phyloP scores from a whole-genome alignment of 2,113 vertebrate species.

The Daphoenositta chrysoptera region DNA sequence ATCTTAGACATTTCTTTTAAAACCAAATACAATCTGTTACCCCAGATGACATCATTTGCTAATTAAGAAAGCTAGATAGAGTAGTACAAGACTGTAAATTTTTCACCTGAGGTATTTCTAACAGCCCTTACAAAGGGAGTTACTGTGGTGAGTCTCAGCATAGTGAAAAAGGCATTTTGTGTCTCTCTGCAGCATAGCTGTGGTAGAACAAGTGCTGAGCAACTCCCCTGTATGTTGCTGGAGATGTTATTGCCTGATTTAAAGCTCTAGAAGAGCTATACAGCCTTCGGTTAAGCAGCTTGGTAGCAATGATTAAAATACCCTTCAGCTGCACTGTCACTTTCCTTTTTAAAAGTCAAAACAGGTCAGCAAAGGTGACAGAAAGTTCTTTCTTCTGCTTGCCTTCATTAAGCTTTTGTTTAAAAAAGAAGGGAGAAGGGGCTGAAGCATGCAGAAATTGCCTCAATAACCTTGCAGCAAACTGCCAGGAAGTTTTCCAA shows the following conservation, averaged over 20 bases:
- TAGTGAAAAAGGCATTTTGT: not conserved
- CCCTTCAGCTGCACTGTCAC: slow-evolving; percentile 2
- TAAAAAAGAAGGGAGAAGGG: not conserved
- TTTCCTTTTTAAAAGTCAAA: slow-evolving; percentile 39
- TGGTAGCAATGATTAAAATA: slow-evolving; percentile 7
- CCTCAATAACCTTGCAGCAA: slow-evolving; percentile 46
- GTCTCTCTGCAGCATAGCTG: not conserved
- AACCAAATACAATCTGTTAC: not conserved
- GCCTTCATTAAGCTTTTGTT: slow-evolving; percentile 36
- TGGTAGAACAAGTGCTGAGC: not conserved
- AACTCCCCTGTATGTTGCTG: not conserved
- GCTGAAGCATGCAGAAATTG: slow-evolving; percentile 25
- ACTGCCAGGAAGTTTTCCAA: slow-evolving; percentile 49
- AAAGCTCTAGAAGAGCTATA: not conserved
- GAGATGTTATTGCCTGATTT: not conserved
- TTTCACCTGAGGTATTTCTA: not conserved
- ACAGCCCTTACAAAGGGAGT: not conserved
- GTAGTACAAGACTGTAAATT: not conserved
- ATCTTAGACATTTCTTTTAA: not conserved
- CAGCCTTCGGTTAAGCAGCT: not conserved
- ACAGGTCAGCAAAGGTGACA: not conserved
- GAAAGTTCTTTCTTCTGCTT: not conserved
- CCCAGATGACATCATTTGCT: not conserved
- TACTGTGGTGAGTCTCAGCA: not conserved
- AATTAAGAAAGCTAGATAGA: not conserved